Percentiles rank a stretch among this genome's conserved stretches.
Conservation (phyloP, 2,113 vertebrate genomes). For the Pangasianodon gigas region DNA sequence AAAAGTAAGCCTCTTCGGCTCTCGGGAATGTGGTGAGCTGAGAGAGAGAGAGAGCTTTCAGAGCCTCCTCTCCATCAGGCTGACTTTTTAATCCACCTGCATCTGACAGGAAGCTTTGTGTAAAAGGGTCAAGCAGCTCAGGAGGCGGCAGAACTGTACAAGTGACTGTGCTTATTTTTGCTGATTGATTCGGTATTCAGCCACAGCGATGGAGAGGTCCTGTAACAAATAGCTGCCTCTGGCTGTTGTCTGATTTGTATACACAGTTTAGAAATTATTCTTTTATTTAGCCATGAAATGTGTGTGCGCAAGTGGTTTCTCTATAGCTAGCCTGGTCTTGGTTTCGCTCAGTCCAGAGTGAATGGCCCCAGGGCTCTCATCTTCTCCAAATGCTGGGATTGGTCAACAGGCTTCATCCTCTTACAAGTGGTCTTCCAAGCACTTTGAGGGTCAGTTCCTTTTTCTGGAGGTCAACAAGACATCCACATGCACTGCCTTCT, state of each 20-base stretch:
- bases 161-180: constrained; percentile 29
- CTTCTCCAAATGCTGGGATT: constrained; percentile 68
- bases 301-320: not conserved
- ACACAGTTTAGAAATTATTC: constrained; percentile 23
- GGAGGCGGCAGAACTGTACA: constrained; percentile 38
- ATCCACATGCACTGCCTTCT: constrained; percentile 44
- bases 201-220: constrained; percentile 7
- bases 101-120: constrained; percentile 49
- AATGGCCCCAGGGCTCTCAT: constrained; percentile 66
- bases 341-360: constrained; percentile 63
- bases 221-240: not conserved
- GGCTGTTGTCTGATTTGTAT: constrained; percentile 29
- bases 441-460: constrained; percentile 69
- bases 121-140: constrained; percentile 44
- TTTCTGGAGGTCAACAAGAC: constrained; percentile 72
- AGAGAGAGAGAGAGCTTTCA: not conserved
- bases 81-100: constrained; percentile 48
- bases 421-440: constrained; percentile 70
- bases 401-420: constrained; percentile 76
- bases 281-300: not conserved
- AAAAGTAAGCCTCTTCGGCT: constrained; percentile 22
- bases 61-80: constrained; percentile 52
- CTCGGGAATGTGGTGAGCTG: constrained; percentile 20
- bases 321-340: constrained; percentile 20
- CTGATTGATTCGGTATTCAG: constrained; percentile 35